phyloP scores from a whole-genome alignment of 2,797 vertebrate genomes.

The Triplophysa yarkandensis region DNA sequence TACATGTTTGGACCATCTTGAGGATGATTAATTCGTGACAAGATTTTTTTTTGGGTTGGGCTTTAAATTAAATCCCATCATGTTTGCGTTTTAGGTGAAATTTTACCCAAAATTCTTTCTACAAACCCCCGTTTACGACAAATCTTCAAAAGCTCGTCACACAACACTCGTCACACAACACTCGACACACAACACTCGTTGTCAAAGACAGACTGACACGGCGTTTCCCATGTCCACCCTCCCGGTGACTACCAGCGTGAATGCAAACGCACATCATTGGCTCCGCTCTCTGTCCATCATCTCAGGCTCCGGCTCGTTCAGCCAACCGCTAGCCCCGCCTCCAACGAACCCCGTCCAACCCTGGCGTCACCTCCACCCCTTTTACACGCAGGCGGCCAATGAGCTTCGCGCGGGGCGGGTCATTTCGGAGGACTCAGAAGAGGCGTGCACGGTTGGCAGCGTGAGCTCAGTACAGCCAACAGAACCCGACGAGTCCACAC shows the following conservation, averaged over 20 bases:
- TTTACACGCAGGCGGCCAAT: constrained; percentile 65
- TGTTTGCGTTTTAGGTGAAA: too few species aligned
- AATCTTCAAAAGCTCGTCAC: not conserved
- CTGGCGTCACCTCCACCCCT: not conserved
- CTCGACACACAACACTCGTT: not conserved
- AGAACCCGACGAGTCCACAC: constrained; percentile 53
- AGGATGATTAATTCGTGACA: too few species aligned
- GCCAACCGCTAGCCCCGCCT: constrained; percentile 45
- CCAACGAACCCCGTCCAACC: too few species aligned
- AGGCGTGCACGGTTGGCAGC: constrained; percentile 70
- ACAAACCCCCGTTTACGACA: not conserved
- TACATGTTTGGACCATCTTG: too few species aligned
- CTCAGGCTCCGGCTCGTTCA: not conserved
- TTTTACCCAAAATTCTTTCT: not conserved
- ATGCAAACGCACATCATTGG: constrained; percentile 64
- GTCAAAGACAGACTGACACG: constrained; percentile 23
- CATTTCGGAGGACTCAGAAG: constrained; percentile 64
- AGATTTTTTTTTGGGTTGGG: too few species aligned
- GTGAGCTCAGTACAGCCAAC: constrained; percentile 73
- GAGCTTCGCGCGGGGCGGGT: constrained; percentile 55
- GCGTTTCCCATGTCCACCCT: constrained; percentile 63
- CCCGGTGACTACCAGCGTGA: constrained; percentile 54
- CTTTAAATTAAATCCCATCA: too few species aligned
- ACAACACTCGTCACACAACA: not conserved
- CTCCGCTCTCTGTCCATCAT: constrained; percentile 55